Evolutionary conservation across 2,888 invertebrate genomes (phyloP), one percentile per base, ranked within the genome.

Genomic region (Eretmocerus hayati): DNA sequence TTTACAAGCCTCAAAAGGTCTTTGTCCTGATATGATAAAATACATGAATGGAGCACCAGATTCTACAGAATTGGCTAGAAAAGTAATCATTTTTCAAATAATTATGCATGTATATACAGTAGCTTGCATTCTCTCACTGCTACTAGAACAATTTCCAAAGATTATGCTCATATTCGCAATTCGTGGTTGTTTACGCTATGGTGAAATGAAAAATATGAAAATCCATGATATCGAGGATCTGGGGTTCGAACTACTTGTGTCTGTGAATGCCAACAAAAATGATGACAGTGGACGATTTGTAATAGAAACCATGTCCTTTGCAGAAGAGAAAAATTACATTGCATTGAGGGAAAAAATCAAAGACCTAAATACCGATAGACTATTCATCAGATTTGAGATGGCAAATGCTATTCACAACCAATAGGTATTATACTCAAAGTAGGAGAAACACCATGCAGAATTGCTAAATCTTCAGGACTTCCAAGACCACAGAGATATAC

Each of bases 1-100:
- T 53, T 37, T 48, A 53, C 22, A 52, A 42, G 42, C 50, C 53
- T 23, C 55, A 52, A 44, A 53, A 57, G 44, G 48, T 55, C 36
- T 46, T 43, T 13, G 44, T 51, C 8, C 46, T 56, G 13, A 57
- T 22, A 53, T 58, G 8, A 36, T 44, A 42, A 47, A 52, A 21
- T 56, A 56, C 31, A 52, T 52, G 23, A 30, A 37, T 4, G 19
- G 15, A 13, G 54, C 56, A 46, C 18, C 53, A 43, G 52, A 58
- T 37, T 9, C n/a, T 19, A 30, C 20, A 19, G n/a, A 38, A n/a
- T 48, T 48, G 26, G 39, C 33, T 31, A 9, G 6, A 5, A 48
- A 48, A 35, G 43, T 48, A 42, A 5, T 16, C 15, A 2, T 36
- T 1, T 20, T 9, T 35, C 16, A 30, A 5, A 2, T 1, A 23